Percentiles rank a stretch among this genome's conserved stretches.
These are phyloP conservation scores for Drosophila nr. perissopoda DNA, from an alignment of 2,888 invertebrate species.

Conservation along the genomic window DNA sequence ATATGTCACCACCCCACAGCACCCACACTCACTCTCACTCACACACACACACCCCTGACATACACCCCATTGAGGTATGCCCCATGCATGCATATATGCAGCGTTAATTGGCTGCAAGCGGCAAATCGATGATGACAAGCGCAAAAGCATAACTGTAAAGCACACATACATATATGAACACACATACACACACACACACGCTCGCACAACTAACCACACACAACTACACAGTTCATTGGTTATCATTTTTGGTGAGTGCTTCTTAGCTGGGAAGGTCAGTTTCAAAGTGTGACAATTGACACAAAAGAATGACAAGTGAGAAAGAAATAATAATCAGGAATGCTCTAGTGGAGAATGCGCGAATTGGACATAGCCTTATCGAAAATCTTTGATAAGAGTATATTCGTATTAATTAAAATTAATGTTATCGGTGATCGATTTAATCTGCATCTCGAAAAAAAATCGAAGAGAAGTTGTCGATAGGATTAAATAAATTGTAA, in stretches of 20 bases:
- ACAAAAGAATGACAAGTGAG: conserved; percentile 3
- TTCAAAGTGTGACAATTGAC: conserved; percentile 17
- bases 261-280: conserved; percentile 23
- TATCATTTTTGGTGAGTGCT: conserved; percentile 9
- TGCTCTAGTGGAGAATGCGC: not conserved
- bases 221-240: conserved; percentile 21
- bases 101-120: conserved; percentile 66
- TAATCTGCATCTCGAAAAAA: not conserved
- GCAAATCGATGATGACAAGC: conserved; percentile 66
- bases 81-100: conserved; percentile 45
- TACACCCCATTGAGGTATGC: not conserved
- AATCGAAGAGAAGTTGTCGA: not conserved
- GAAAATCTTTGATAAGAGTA: too few relatives aligned
- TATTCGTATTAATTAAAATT: not conserved
- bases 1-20: conserved; percentile 28
- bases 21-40: not conserved
- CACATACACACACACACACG: conserved; percentile 14
- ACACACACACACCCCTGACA: not conserved
- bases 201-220: not conserved
- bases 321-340: not conserved
- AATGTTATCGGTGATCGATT: not conserved
- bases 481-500: not conserved
- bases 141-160: conserved; percentile 31
- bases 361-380: not conserved
- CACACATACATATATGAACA: not conserved